phyloP scores from a whole-genome alignment of 2,113 vertebrate species.

The Scomber japonicus region DNA sequence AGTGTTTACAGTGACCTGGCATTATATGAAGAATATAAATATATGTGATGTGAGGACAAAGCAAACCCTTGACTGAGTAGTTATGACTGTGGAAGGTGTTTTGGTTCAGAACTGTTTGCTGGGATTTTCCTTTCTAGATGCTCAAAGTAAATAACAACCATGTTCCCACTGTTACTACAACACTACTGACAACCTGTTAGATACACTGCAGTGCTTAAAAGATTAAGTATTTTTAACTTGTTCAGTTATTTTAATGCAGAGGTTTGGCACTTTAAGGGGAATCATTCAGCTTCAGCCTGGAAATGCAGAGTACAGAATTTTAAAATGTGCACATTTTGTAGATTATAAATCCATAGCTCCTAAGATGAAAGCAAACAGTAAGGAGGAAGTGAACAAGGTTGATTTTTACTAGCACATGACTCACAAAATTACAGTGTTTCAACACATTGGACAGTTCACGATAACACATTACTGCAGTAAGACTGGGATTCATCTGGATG shows the following conservation, averaged over 20 bases:
- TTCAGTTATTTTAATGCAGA: slow-evolving; percentile 16
- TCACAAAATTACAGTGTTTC: slow-evolving; percentile 33
- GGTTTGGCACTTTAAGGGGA: neutral
- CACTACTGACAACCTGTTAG: slow-evolving; percentile 48
- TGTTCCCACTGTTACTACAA: slow-evolving; percentile 28
- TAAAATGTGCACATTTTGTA: neutral
- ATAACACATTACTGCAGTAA: slow-evolving; percentile 1
- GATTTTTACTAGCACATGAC: slow-evolving; percentile 21
- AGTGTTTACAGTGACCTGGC: slow-evolving; percentile 1
- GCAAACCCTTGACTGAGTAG: slow-evolving; percentile 5
- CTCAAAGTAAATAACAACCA: slow-evolving; percentile 2
- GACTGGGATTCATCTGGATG: neutral
- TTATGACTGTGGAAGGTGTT: slow-evolving; percentile 32
- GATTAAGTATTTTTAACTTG: slow-evolving; percentile 28
- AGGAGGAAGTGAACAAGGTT: slow-evolving; percentile 1
- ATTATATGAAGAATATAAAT: slow-evolving; percentile 7
- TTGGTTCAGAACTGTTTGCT: slow-evolving; percentile 10
- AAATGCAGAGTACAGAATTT: neutral
- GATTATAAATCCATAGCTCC: neutral
- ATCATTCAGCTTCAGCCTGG: neutral
- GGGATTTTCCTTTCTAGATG: slow-evolving; percentile 49
- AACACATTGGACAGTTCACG: slow-evolving; percentile 12
- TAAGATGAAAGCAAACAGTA: neutral
- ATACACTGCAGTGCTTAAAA: slow-evolving; percentile 32
- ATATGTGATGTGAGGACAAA: slow-evolving; percentile 14